Evolutionary conservation across 2,113 vertebrate species (phyloP), one percentile per base, ranked within the genome.

Genomic region (Poecilia latipinna): DNA sequence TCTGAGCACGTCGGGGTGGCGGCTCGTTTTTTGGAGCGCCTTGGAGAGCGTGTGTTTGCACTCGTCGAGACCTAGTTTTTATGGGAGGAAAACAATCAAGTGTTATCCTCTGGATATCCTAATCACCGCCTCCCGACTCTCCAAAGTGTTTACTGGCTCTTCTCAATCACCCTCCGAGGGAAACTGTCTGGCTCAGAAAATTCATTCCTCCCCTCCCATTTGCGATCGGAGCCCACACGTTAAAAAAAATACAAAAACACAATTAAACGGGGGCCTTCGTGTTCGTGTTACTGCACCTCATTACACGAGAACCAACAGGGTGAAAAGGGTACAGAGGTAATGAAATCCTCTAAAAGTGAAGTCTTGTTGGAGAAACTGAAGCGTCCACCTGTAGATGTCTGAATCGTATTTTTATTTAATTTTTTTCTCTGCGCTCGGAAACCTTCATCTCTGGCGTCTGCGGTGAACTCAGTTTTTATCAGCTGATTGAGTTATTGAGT

Each of bases 271-370:
- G 37, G 72, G 75, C 61, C 61, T 39, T 28, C 0, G 61, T 87
- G 87, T 88, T 84, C 78, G 77, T 37, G 79, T 87, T 82, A 74
- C 77, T 73, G 68, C 71, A 44, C 61, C 82, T 89, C 79, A 86
- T 87, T 89, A 88, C 61, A 71, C 70, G 26, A 69, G 69, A 82
- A 82, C 80, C 78, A 86, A 82, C 77, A 62, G 68, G 73, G 79
- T 78, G 35, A 84, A 83, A 80, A 84, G 80, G 78, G 24, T 70
- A 83, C 69, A 61, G 74, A 76, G 66, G 70, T 66, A 80, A 82
- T 63, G 61, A 70, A 74, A 64, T 79, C 75, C 66, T 22, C 51
- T 54, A 28, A 24, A 12, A 74, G 63, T 62, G 71, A 32, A 66
- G 44, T 28, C 7, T 4, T 37, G 48, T 0, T 26, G 35, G 42